Base-by-base conservation (phyloP, 2,113 vertebrate genomes). In the Pluvialis apricaria region DNA sequence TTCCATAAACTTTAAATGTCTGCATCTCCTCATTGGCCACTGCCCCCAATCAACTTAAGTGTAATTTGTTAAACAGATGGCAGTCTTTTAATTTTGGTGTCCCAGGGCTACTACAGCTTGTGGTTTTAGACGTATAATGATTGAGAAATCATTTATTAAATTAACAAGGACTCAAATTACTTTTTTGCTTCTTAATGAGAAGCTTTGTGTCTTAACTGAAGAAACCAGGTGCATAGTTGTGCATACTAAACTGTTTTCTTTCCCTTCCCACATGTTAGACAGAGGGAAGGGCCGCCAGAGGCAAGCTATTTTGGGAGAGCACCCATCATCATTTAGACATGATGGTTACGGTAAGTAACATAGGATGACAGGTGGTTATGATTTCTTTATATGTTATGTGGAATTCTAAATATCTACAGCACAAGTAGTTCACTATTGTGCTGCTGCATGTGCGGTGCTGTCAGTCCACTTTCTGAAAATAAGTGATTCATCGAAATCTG, bases 271-370 rank as follows among this genome's bases (percentile, higher is more conserved):
- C 51, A 26, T 99, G 97, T 97, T 97, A 99, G 99, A 99, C 91
- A 99, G 98, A 97, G 99, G 99, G 89, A 99, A 99, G 97, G 99
- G 99, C 82, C 98, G 99, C 86, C 99, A 99, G 98, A 98, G 99
- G 89, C 99, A 99, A 98, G 99, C 99, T 97, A 99, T 99, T 97
- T 96, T 99, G 96, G 99, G 99, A 98, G 99, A 99, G 92, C 99
- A 99, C 92, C 99, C 99, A 28, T 99, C 99, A 82, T 98, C 98
- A 25, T 99, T 98, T 97, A 98, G 98, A 96, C 98, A 99, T 97
- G 99, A 99, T 96, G 98, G 99, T 92, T 99, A 99, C 96, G 99
- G 99, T 99, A 98, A 99, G 99, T 98, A 94, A 77, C 31, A 1
- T 11, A 68, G 75, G 51, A 31, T 93, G 61, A 36, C 62, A 94